Conservation (phyloP, 2,113 vertebrate species). For the Petaurus breviceps region DNA sequence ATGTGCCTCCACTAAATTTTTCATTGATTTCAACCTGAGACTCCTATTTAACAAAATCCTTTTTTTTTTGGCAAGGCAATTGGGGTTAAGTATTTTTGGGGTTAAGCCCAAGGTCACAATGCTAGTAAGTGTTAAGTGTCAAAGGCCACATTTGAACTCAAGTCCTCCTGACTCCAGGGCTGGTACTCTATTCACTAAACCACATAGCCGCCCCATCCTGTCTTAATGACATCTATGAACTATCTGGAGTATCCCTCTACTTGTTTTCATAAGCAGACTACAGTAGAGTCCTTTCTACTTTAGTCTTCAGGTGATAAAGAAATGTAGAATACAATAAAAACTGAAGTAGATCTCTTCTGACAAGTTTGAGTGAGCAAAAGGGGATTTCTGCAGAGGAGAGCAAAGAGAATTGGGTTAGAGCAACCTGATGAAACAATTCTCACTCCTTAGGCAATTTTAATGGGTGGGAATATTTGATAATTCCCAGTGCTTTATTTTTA, state of each 20-base stretch:
- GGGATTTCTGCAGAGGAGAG: conserved; percentile 14
- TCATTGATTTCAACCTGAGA: conserved; percentile 11
- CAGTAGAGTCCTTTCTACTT: background rate
- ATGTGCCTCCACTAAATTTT: conserved; percentile 18
- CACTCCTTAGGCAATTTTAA: background rate
- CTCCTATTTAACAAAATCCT: too few species aligned
- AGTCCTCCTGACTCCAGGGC: too few species aligned
- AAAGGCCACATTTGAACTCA: too few species aligned
- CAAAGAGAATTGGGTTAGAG: background rate
- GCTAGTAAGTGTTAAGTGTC: too few species aligned
- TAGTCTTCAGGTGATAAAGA: conserved; percentile 19
- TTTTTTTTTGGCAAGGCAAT: too few species aligned
- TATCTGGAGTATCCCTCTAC: background rate
- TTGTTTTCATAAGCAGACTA: conserved; percentile 34
- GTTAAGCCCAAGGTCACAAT: too few species aligned
- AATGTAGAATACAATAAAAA: background rate
- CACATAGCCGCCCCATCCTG: background rate
- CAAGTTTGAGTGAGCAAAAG: background rate
- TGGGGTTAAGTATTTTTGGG: too few species aligned
- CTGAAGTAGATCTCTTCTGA: background rate
- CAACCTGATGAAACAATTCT: background rate
- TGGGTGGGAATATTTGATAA: background rate
- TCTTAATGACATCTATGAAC: conserved; percentile 46
- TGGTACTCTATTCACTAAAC: too few species aligned
- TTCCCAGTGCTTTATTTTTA: conserved; percentile 26